Evolutionary conservation across 2,888 invertebrate species (phyloP), one percentile per base, ranked within the genome.

Genomic region (Orthosia cruda): DNA sequence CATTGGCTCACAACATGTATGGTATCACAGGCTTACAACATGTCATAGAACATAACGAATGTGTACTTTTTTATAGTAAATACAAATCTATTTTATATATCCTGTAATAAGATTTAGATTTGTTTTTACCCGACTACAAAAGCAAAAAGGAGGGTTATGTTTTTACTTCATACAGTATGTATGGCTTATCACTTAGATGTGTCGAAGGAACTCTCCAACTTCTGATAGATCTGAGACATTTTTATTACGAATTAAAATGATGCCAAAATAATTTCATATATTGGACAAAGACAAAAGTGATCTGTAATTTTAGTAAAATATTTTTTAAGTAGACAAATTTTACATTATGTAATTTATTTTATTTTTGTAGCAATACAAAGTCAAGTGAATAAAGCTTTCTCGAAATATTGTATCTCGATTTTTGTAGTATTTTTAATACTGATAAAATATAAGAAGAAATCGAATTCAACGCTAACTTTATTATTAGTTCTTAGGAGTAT

Each of bases 331-430:
- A 73, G 81, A n/a, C 11, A 64, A 84, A 58, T 84, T 75, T 57
- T 64, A 69, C 45, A 65, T 57, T 50, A 50, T 26, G 9, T 80
- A 61, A 52, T 59, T 79, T 78, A 67, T 58, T 55, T 64, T 73
- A 49, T 20, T 20, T 58, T 63, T 62, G 4, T 78, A 47, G 20
- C 4, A 4, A 13, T 62, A 57, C 26, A 23, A 55, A 68, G 20
- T 52, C 26, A 45, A 65, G 20, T 54, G 11, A 70, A 71, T 23
- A 4, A n/a, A 74, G 68, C 63, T 74, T 81, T 80, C 75, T 70
- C 52, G 47, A 59, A 58, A 54, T 59, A 64, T 81, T 84, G 85
- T 66, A 81, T 84, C 81, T 81, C 85, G 61, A 40, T 64, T 26
- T 77, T 61, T 57, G 47, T 49, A 54, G 18, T 2, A 59, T 54